Base-by-base conservation (phyloP, 2,888 invertebrate genomes). In the Augiades crinisus region DNA sequence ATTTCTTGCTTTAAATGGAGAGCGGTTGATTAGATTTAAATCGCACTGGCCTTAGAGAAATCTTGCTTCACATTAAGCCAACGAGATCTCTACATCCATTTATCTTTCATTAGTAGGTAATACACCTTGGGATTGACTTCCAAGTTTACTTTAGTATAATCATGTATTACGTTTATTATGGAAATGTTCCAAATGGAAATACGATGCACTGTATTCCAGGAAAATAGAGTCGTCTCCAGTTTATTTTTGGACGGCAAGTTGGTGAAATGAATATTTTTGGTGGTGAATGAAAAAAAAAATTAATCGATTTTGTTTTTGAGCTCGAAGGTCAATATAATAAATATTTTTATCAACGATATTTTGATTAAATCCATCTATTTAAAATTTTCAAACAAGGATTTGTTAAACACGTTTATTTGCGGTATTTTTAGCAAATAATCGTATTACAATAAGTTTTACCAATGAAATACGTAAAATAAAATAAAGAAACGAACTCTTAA, bases 181-280 rank as follows among this genome's bases (percentile, higher is more conserved):
- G 40, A 47, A 40, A 40, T 40, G 31, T 40, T 47, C 40, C 47
- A 47, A 40, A 47, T 33, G 22, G 40, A 40, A 40, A 47, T 47
- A 33, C 47, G 40, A 33, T 47, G 33, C 47, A 47, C 31, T 12
- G 22, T 31, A 40, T 47, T 47, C 31, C 47, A 40, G 33, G 47
- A 40, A 40, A 47, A 17, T 47, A 30, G 13, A 19, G 5, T 24
- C 17, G 17, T 27, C 40, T 43, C 43, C 30, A 43, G 43, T 17
- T 31, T 43, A 43, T 43, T 43, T n/a, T 43, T 27, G 6, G 17
- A 30, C 16, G 17, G 30, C 43, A 17, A 27, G 30, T 30, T 30
- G 43, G 17, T 16, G 22, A 30, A 17, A 13, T 16, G 5, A 30
- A 30, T 43, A 12, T 30, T 43, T 16, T 30, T 1, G 17, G 12